These are phyloP conservation scores for Lampris megalopsis DNA, from an alignment of 2,113 vertebrate species.

Conservation along the genomic window DNA sequence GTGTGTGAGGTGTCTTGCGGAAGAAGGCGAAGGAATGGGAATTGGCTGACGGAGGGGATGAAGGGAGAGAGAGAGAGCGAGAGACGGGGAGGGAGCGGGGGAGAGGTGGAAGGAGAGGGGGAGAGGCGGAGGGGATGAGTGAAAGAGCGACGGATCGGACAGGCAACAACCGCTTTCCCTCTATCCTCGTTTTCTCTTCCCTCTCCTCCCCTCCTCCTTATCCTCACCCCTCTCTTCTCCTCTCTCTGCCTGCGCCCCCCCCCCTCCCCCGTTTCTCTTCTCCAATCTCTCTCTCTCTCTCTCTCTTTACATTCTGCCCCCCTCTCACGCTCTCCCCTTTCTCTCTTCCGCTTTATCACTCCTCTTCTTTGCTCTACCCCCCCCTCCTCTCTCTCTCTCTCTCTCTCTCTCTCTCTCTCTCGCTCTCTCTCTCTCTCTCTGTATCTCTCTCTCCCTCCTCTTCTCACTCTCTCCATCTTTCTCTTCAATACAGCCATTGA, in stretches of 20 bases:
- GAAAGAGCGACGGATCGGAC: too few relatives aligned
- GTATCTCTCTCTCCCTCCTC: constrained; percentile 1
- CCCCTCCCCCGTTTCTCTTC: too few relatives aligned
- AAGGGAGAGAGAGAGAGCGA: neutral
- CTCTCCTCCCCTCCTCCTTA: too few relatives aligned
- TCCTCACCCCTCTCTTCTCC: too few relatives aligned
- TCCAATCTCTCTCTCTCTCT: too few relatives aligned
- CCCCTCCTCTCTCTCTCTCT: neutral
- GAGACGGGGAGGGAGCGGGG: constrained; percentile 5
- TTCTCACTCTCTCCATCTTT: constrained; percentile 32
- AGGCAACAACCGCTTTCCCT: constrained; percentile 61
- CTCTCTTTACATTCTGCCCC: too few relatives aligned
- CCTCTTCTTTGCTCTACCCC: constrained; percentile 12
- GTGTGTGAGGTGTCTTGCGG: constrained; percentile 56
- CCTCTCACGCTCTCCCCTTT: too few relatives aligned
- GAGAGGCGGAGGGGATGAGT: too few relatives aligned
- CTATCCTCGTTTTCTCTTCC: too few relatives aligned
- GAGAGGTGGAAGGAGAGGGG: too few relatives aligned
- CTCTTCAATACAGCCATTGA: constrained; percentile 82
- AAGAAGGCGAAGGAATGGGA: constrained; percentile 39
- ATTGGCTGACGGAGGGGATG: constrained; percentile 24
- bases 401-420: neutral
- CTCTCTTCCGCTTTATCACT: constrained; percentile 16
- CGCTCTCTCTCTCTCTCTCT: neutral
- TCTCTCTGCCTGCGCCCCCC: too few relatives aligned